Conservation (phyloP, 2,888 invertebrate species). For the Orchesella flavescens region DNA sequence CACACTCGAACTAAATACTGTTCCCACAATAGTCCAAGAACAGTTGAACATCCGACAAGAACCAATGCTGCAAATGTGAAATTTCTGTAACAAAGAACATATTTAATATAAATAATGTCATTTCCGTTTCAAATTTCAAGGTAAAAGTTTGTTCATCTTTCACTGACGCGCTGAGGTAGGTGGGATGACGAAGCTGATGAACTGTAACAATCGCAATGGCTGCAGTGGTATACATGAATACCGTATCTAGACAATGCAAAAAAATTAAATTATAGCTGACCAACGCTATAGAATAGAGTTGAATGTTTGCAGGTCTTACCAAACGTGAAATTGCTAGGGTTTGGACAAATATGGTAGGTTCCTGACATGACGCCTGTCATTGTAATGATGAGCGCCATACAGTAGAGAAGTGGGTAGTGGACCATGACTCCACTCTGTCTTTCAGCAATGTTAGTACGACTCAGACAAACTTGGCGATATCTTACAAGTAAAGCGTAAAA, state of each 20-base stretch:
- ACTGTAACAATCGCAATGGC: conserved; percentile 77
- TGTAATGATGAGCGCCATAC: conserved; percentile 56
- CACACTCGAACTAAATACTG: conserved; percentile 74
- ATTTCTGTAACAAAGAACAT: conserved; percentile 65
- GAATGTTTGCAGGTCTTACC: conserved; percentile 13
- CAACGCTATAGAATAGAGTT: background rate
- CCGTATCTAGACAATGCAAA: conserved; percentile 76
- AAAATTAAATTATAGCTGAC: background rate
- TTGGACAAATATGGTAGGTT: conserved; percentile 56
- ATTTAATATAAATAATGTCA: too few relatives aligned
- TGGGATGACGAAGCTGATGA: conserved; percentile 77
- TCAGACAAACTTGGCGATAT: conserved; percentile 75
- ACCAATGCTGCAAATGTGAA: conserved; percentile 60
- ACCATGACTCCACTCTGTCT: conserved; percentile 24
- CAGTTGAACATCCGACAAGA: conserved; percentile 53
- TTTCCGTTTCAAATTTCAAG: too few relatives aligned
- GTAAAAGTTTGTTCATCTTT: too few relatives aligned
- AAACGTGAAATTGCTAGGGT: conserved; percentile 46
- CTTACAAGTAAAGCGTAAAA: conserved; percentile 84
- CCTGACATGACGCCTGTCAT: conserved; percentile 66
- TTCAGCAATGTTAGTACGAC: too few relatives aligned
- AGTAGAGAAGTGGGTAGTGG: conserved; percentile 61
- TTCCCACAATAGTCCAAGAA: conserved; percentile 64
- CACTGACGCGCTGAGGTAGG: conserved; percentile 76
- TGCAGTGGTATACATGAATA: conserved; percentile 78